Percentiles rank a stretch among this genome's conserved stretches.
Evolutionary conservation across 2,888 invertebrate genomes (phyloP).

Genomic region (Ophonus ardosiacus): DNA sequence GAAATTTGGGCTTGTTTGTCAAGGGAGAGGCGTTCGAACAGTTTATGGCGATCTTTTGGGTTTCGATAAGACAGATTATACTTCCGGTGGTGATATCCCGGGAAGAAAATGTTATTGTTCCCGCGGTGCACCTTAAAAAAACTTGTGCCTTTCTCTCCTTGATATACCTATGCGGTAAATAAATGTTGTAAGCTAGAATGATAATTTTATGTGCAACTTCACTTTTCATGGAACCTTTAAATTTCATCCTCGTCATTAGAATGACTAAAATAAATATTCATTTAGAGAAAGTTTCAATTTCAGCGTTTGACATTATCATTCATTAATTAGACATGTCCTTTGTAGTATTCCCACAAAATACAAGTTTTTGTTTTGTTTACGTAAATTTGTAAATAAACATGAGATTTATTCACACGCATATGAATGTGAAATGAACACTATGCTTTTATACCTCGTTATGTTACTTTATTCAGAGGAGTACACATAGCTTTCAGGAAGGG

Average conservation of each 20-base stretch:
- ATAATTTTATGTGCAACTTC: neutral
- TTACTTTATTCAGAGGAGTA: neutral
- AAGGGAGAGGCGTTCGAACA: too few relatives aligned
- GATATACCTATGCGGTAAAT: too few relatives aligned
- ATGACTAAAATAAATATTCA: slow-evolving; percentile 25
- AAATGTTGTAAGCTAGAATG: too few relatives aligned
- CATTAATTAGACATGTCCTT: slow-evolving; percentile 33
- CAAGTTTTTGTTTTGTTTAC: slow-evolving; percentile 43
- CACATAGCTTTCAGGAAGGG: neutral
- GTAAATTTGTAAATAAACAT: slow-evolving; percentile 48
- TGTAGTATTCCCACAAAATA: slow-evolving; percentile 31
- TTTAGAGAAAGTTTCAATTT: slow-evolving; percentile 12
- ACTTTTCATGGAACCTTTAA: neutral
- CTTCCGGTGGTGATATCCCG: too few relatives aligned
- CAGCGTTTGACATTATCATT: slow-evolving; percentile 32
- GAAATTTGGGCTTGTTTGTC: too few relatives aligned
- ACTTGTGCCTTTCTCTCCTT: too few relatives aligned
- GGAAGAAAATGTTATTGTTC: too few relatives aligned
- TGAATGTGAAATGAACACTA: slow-evolving; percentile 13
- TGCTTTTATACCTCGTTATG: neutral
- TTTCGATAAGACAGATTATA: too few relatives aligned
- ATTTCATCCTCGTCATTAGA: neutral
- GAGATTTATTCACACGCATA: slow-evolving; percentile 36
- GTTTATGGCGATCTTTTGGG: too few relatives aligned
- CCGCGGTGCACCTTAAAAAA: too few relatives aligned